These are phyloP conservation scores for Andrena trimmerana DNA, from an alignment of 2,888 invertebrate species.

Conservation along the genomic window DNA sequence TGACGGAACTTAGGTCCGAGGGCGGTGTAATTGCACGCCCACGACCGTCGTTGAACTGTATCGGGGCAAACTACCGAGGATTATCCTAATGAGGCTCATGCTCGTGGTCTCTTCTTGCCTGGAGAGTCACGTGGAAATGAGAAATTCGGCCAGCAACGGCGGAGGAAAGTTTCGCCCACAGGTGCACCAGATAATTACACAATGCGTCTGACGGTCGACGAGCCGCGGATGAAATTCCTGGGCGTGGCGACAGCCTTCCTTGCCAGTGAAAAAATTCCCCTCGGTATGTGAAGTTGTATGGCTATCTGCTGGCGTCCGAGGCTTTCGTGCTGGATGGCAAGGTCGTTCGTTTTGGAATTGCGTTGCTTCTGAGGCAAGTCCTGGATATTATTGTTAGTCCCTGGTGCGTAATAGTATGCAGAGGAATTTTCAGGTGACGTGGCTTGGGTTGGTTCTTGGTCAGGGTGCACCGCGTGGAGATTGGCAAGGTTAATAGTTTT, in stretches of 20 bases:
- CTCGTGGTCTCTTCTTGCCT: neutral
- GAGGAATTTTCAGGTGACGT: neutral
- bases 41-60: neutral
- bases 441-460: neutral
- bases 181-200: slow-evolving; percentile 59
- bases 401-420: neutral
- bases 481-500: neutral
- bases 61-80: neutral
- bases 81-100: neutral
- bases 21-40: slow-evolving; percentile 1
- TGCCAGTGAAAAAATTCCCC: slow-evolving; percentile 47
- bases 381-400: slow-evolving; percentile 8
- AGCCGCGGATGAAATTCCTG: slow-evolving; percentile 80
- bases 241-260: slow-evolving; percentile 78
- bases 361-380: neutral
- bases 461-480: neutral
- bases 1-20: neutral
- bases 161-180: slow-evolving; percentile 45
- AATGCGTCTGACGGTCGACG: slow-evolving; percentile 53
- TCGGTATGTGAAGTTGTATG: slow-evolving; percentile 30
- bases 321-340: slow-evolving; percentile 25
- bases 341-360: slow-evolving; percentile 38
- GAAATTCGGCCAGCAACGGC: slow-evolving; percentile 16
- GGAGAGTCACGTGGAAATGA: neutral
- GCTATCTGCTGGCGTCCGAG: slow-evolving; percentile 19